Conservation (phyloP, 2,797 vertebrate species). For the Sebastes trivittatus region DNA sequence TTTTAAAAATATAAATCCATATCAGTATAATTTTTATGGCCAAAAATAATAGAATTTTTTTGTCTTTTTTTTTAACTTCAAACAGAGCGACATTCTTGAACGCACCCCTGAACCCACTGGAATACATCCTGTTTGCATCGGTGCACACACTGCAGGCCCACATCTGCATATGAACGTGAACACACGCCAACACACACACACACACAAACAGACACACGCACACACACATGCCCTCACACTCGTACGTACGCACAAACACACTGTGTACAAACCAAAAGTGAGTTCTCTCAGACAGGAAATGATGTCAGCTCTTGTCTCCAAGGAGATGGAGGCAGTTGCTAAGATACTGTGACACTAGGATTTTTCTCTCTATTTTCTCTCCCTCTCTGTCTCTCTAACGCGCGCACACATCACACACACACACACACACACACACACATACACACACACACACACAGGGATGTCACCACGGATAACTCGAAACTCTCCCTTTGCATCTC, state of each 20-base stretch:
- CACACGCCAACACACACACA: conserved; percentile 39
- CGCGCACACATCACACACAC: conserved; percentile 29
- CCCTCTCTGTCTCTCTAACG: conserved; percentile 44
- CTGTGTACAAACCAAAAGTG: conserved; percentile 77
- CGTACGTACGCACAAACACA: conserved; percentile 55
- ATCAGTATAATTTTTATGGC: background rate
- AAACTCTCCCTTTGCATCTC: conserved; percentile 68
- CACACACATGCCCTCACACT: conserved; percentile 38
- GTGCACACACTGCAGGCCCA: conserved; percentile 28
- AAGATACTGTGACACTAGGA: conserved; percentile 86
- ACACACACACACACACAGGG: conserved; percentile 27
- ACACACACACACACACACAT: conserved; percentile 31
- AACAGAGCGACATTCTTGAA: conserved; percentile 4
- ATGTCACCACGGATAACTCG: conserved; percentile 75
- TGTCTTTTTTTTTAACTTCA: background rate
- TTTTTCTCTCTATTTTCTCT: conserved; percentile 77
- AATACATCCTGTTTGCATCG: conserved; percentile 26
- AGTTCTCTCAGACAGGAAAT: conserved; percentile 83
- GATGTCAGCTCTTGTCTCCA: conserved; percentile 86
- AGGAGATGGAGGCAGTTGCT: conserved; percentile 87
- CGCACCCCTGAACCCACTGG: background rate
- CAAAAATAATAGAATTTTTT: background rate
- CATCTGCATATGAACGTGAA: conserved; percentile 56
- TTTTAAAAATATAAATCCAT: background rate
- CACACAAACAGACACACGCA: conserved; percentile 51